These are phyloP conservation scores for Hyles lineata DNA, from an alignment of 2,888 invertebrate genomes.

Conservation along the genomic window DNA sequence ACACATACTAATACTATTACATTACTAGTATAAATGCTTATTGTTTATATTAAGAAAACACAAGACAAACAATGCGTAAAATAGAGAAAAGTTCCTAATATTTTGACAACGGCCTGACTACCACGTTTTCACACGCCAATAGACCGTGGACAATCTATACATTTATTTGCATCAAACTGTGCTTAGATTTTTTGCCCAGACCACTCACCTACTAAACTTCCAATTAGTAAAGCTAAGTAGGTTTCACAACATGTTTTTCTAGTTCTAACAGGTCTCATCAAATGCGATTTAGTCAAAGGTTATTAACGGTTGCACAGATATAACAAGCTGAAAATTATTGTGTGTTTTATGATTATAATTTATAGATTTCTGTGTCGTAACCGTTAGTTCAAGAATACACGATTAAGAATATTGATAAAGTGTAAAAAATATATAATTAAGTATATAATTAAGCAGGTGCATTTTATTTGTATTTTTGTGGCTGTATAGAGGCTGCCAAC, in stretches of 20 bases:
- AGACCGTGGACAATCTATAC: too few relatives aligned
- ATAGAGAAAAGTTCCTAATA: too few relatives aligned
- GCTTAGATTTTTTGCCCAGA: neutral
- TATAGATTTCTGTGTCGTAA: neutral
- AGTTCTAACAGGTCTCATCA: neutral
- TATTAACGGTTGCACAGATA: neutral
- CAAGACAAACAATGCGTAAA: too few relatives aligned
- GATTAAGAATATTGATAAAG: neutral
- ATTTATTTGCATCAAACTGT: neutral
- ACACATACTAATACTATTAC: too few relatives aligned
- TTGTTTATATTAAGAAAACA: too few relatives aligned
- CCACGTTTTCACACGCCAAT: too few relatives aligned
- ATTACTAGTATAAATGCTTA: too few relatives aligned
- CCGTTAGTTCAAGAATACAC: neutral
- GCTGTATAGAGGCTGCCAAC: too few relatives aligned
- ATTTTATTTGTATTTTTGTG: too few relatives aligned
- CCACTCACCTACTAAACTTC: neutral
- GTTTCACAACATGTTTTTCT: conserved; percentile 4
- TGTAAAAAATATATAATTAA: too few relatives aligned
- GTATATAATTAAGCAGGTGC: too few relatives aligned
- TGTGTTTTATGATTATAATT: neutral
- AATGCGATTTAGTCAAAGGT: neutral
- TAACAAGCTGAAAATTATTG: neutral
- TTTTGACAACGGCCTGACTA: too few relatives aligned
- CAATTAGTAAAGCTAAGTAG: conserved; percentile 7